These are phyloP conservation scores for Indicator indicator DNA, from an alignment of 2,113 vertebrate species.

Conservation along the genomic window DNA sequence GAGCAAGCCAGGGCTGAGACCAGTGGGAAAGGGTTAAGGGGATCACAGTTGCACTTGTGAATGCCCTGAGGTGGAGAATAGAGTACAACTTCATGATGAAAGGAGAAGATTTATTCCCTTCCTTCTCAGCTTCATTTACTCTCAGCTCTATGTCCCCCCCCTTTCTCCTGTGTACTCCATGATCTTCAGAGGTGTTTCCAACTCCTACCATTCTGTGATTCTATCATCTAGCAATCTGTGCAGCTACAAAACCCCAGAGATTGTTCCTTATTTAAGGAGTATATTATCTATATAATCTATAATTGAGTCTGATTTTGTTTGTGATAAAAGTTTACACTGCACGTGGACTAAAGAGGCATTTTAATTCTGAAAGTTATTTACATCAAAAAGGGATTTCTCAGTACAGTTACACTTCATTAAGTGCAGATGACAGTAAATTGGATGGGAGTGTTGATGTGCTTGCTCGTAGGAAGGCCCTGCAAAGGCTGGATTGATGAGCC, in stretches of 20 bases:
- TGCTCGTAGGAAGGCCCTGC: no score
- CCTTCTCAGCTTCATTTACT: neutral
- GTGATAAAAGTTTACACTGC: neutral
- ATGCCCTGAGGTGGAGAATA: neutral
- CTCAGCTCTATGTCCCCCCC: neutral
- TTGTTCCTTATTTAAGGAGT: neutral
- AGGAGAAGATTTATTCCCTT: neutral
- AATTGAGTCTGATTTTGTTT: neutral
- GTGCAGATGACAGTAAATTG: no score
- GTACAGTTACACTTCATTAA: neutral
- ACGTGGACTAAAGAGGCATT: neutral
- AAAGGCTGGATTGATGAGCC: no score
- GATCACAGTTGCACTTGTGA: neutral
- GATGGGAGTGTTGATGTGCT: no score
- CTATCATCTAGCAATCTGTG: no score
- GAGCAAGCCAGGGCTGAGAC: neutral
- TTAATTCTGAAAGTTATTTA: neutral
- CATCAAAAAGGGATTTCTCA: neutral
- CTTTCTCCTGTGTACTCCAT: neutral
- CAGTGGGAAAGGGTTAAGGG: rapidly evolving
- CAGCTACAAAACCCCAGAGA: neutral
- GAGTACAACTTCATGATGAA: neutral
- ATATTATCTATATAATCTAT: neutral
- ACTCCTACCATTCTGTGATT: no score
- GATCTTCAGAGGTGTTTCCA: no score